A percentile compares a stretch with the other conserved stretches of the same genome.
Evolutionary conservation across 2,113 vertebrate species (phyloP).

Genomic region (Perca flavescens): DNA sequence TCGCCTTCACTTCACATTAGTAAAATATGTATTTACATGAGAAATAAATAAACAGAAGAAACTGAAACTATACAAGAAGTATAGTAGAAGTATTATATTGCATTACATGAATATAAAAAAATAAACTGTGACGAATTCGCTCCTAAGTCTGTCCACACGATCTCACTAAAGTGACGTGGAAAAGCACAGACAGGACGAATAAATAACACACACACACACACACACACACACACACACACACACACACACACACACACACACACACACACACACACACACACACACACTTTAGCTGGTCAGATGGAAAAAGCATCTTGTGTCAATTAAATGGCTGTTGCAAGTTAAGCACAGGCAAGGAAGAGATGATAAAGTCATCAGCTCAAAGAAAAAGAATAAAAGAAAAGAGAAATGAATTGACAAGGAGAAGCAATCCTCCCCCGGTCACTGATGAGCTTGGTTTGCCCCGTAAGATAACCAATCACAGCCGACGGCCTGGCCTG

Average conservation of each 20-base stretch:
- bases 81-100: slow-evolving; percentile 76
- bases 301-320: slow-evolving; percentile 73
- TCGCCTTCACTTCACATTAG: slow-evolving; percentile 57
- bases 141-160: slow-evolving; percentile 36
- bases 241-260: slow-evolving; percentile 9
- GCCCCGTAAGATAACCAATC: slow-evolving; percentile 29
- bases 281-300: slow-evolving; percentile 56
- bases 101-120: slow-evolving; percentile 79
- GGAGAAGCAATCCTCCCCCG: slow-evolving; percentile 31
- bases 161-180: slow-evolving; percentile 55
- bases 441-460: slow-evolving; percentile 43
- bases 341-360: slow-evolving; percentile 64
- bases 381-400: slow-evolving; percentile 28
- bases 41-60: slow-evolving; percentile 77
- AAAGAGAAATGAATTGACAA: slow-evolving; percentile 17
- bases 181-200: slow-evolving; percentile 81
- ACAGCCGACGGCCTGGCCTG: slow-evolving; percentile 36
- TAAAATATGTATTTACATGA: slow-evolving; percentile 80
- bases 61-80: slow-evolving; percentile 73
- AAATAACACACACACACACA: slow-evolving; percentile 66
- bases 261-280: slow-evolving; percentile 35
- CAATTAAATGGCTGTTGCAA: slow-evolving; percentile 54
- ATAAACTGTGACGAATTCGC: slow-evolving; percentile 66
- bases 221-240: slow-evolving; percentile 27
- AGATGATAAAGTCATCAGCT: slow-evolving; percentile 62